Evolutionary conservation across 2,113 vertebrate species (phyloP).

Genomic region (Dasyornis broadbenti): DNA sequence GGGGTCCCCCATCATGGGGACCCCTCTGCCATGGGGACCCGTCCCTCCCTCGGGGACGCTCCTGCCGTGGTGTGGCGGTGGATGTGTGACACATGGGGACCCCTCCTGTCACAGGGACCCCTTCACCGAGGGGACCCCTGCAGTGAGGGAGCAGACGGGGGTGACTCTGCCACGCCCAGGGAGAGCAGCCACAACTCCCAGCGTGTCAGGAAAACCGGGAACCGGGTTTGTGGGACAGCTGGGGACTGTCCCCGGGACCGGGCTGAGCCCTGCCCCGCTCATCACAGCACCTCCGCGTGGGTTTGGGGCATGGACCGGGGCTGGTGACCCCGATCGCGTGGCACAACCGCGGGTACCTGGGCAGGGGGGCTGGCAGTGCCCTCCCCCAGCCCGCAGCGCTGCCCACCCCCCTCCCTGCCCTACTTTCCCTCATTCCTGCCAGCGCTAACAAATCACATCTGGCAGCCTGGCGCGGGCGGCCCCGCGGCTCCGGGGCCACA

Average conservation of each 20-base stretch:
- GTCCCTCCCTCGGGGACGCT: no score
- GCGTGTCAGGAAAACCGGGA: accelerated
- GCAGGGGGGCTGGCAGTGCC: not conserved
- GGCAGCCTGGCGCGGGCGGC: not conserved
- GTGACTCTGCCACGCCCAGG: accelerated
- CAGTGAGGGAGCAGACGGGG: accelerated
- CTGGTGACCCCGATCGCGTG: not conserved
- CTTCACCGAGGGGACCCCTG: not conserved
- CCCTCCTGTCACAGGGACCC: not conserved
- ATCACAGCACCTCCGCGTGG: accelerated
- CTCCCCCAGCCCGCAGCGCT: not conserved
- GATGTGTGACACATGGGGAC: no score
- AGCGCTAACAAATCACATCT: not conserved
- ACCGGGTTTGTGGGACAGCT: not conserved
- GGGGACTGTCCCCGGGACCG: not conserved
- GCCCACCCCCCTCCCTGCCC: not conserved
- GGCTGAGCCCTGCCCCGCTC: not conserved
- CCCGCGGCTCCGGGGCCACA: not conserved
- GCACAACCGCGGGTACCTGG: not conserved
- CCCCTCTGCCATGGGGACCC: not conserved
- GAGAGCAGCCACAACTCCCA: not conserved
- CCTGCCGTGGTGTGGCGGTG: no score
- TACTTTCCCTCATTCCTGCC: not conserved
- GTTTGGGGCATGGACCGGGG: accelerated
- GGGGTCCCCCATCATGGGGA: not conserved